phyloP scores from a whole-genome alignment of 37 sponge, comb jelly and placozoan genomes.

The Hexactinellida sp. region DNA sequence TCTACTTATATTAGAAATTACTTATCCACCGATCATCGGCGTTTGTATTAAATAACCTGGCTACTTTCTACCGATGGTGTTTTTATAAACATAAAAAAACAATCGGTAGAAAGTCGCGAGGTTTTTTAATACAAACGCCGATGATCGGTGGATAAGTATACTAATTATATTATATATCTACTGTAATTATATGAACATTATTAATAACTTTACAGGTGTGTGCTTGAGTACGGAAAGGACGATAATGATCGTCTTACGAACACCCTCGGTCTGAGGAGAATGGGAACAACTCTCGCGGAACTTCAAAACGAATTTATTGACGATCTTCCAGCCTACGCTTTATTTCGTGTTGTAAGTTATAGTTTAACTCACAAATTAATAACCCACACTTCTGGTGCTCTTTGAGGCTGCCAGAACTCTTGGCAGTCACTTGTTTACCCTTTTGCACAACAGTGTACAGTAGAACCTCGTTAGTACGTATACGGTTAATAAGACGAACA shows the following conservation, averaged over 20 bases:
- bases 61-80: too few species aligned
- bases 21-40: too few species aligned
- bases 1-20: not conserved
- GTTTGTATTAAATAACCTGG: too few species aligned
- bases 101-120: too few species aligned
- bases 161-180: constrained; percentile 25
- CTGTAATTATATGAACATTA: not conserved
- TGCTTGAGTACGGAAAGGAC: constrained; percentile 25
- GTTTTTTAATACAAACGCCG: too few species aligned
- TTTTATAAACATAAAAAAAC: too few species aligned
- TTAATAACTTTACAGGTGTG: constrained; percentile 39
- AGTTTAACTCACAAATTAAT: not conserved
- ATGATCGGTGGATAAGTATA: constrained; percentile 28
- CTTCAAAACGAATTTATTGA: constrained; percentile 14
- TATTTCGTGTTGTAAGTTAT: constrained; percentile 58
- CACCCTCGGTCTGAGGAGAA: constrained; percentile 31
- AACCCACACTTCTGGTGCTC: not conserved
- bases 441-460: not conserved
- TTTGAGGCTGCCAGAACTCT: not conserved
- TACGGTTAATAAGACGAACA: too few species aligned
- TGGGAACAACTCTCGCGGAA: constrained; percentile 23
- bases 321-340: constrained; percentile 34
- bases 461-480: too few species aligned
- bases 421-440: not conserved
- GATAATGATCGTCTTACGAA: constrained; percentile 40